These are phyloP conservation scores for Perizoma flavofasciatum DNA, from an alignment of 2,888 invertebrate species.

Conservation along the genomic window DNA sequence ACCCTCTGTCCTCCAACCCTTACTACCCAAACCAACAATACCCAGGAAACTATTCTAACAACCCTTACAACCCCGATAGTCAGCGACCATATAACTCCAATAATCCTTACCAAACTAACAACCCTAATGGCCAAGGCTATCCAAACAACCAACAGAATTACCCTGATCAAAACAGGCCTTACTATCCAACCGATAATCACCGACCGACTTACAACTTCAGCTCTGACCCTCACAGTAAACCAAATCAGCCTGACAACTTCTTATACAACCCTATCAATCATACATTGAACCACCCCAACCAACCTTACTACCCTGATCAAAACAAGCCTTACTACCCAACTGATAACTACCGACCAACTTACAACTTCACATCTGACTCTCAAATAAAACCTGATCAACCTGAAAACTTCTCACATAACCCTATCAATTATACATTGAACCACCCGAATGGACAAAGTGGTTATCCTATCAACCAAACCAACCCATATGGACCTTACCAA, in stretches of 20 bases:
- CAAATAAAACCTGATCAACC: conserved; percentile 27
- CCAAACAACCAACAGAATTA: conserved; percentile 24
- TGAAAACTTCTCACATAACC: conserved; percentile 10
- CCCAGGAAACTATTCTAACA: conserved; percentile 27
- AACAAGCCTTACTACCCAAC: conserved; percentile 30
- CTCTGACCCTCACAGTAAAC: conserved; percentile 31
- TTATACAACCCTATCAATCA: conserved; percentile 17
- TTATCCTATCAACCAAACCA: conserved; percentile 13
- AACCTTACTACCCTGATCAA: conserved; percentile 15
- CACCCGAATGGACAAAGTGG: conserved; percentile 4
- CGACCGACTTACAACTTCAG: conserved; percentile 26
- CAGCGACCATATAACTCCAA: conserved; percentile 29
- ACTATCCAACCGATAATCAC: conserved; percentile 27
- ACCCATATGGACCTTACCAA: conserved; percentile 24
- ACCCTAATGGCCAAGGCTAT: conserved; percentile 27
- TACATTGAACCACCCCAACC: conserved; percentile 12
- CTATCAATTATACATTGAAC: conserved; percentile 13
- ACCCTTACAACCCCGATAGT: conserved; percentile 35
- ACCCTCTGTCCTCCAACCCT: conserved; percentile 14
- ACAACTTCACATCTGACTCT: conserved; percentile 32
- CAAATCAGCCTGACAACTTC: conserved; percentile 12
- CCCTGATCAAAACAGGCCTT: conserved; percentile 22
- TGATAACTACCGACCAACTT: conserved; percentile 19
- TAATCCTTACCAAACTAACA: conserved; percentile 26
- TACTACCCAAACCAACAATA: conserved; percentile 26